phyloP scores from a whole-genome alignment of 2,888 invertebrate species.

The Pyrochroa serraticornis region DNA sequence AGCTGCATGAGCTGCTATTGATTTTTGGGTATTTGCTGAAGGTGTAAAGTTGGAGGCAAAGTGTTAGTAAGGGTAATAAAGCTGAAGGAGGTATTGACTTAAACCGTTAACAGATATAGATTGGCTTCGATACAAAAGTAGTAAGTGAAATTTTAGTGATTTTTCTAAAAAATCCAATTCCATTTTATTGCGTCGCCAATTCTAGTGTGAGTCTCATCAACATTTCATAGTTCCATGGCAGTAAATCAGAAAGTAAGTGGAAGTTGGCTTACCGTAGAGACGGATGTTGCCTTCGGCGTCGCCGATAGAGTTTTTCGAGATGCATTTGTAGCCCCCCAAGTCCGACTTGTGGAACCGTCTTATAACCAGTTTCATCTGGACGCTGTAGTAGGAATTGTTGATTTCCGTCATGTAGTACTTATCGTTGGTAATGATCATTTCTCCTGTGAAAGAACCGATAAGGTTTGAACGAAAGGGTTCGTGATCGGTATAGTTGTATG shows the following conservation, averaged over 20 bases:
- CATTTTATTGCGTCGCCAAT: constrained; percentile 57
- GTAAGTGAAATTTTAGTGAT: constrained; percentile 47
- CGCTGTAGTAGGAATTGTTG: constrained; percentile 81
- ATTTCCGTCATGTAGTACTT: constrained; percentile 85
- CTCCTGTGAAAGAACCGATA: constrained; percentile 65
- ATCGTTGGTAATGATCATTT: constrained; percentile 89
- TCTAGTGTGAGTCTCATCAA: constrained; percentile 59
- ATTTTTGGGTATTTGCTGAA: constrained; percentile 25
- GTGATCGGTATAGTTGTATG: constrained; percentile 22
- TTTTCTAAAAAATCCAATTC: constrained; percentile 56
- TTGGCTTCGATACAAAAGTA: constrained; percentile 37
- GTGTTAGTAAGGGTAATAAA: constrained; percentile 49
- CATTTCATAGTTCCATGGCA: constrained; percentile 57
- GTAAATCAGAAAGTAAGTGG: constrained; percentile 54
- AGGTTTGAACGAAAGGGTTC: neutral
- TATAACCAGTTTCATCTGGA: constrained; percentile 82
- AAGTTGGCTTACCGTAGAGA: constrained; percentile 75
- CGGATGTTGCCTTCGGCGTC: constrained; percentile 89
- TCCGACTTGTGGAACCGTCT: constrained; percentile 76
- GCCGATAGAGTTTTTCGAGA: constrained; percentile 91
- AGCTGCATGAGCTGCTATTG: neutral
- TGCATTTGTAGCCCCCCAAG: constrained; percentile 88
- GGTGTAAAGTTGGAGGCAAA: constrained; percentile 40
- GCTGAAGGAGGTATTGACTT: constrained; percentile 41
- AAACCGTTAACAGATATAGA: constrained; percentile 42